phyloP scores from a whole-genome alignment of 2,888 invertebrate genomes.

The Dicyrtoma fusca region DNA sequence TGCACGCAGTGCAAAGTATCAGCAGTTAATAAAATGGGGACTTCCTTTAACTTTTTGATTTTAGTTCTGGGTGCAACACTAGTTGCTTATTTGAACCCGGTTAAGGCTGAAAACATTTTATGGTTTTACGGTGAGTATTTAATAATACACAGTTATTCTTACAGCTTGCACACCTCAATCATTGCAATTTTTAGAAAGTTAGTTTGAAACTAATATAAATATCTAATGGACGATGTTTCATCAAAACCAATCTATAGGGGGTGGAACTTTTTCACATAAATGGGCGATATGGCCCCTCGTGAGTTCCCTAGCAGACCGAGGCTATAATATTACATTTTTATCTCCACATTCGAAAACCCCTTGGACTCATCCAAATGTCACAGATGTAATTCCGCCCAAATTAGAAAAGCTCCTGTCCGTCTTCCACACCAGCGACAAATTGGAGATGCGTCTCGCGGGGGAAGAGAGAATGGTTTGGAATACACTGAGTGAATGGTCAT shows the following conservation, averaged over 20 bases:
- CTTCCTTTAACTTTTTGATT: too few species aligned
- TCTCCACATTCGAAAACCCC: conserved; percentile 18
- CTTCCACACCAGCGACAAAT: conserved; percentile 20
- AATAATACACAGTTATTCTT: too few species aligned
- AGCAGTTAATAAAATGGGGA: too few species aligned
- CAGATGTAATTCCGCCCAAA: conserved; percentile 19
- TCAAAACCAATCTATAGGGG: too few species aligned
- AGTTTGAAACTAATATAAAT: too few species aligned
- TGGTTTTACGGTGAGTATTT: conserved; percentile 34
- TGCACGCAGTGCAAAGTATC: too few species aligned
- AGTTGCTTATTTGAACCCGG: not conserved
- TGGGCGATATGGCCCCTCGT: conserved; percentile 30
- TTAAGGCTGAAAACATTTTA: conserved; percentile 26
- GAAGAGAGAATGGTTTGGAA: conserved; percentile 24
- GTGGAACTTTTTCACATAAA: conserved; percentile 35
- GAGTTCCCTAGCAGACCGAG: conserved; percentile 24
- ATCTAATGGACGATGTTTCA: too few species aligned
- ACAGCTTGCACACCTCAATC: too few species aligned
- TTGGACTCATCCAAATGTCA: conserved; percentile 25
- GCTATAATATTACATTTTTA: conserved; percentile 35
- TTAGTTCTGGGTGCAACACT: not conserved
- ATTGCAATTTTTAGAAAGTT: too few species aligned
- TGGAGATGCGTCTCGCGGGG: conserved; percentile 12
- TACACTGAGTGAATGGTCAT: conserved; percentile 19
- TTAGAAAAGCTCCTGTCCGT: conserved; percentile 27